A percentile compares a stretch with the other conserved stretches of the same genome.
Evolutionary conservation across 2,797 vertebrate species (phyloP).

Genomic region (Melanotaenia nigrans): DNA sequence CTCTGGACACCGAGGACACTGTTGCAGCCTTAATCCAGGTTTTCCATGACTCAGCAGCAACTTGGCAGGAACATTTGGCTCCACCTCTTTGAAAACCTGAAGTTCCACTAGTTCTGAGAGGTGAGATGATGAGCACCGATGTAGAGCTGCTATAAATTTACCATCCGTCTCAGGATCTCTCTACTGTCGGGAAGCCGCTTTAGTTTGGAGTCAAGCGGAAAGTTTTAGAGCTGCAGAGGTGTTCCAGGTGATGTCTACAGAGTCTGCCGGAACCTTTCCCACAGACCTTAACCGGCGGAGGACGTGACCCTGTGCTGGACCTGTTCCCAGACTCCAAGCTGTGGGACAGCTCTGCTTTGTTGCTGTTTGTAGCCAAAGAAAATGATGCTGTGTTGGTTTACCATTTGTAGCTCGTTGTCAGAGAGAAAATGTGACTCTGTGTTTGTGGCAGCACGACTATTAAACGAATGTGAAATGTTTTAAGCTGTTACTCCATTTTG

Average conservation of each 20-base stretch:
- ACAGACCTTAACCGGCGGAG: constrained; percentile 1
- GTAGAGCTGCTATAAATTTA: neutral
- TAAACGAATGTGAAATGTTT: constrained; percentile 6
- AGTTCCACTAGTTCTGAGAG: constrained; percentile 19
- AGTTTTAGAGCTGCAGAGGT: neutral
- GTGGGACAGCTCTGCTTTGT: neutral
- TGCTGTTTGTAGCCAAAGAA: constrained; percentile 68
- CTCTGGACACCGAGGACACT: constrained; percentile 3
- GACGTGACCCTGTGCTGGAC: constrained; percentile 7
- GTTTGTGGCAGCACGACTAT: constrained; percentile 44
- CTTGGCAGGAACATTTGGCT: constrained; percentile 24
- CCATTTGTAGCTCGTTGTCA: constrained; percentile 52
- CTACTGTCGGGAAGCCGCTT: neutral
- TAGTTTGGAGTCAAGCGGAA: neutral
- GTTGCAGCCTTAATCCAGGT: constrained; percentile 48
- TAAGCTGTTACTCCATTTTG: too few species aligned
- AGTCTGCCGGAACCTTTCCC: neutral
- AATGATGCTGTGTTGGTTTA: constrained; percentile 53
- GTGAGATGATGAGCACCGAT: constrained; percentile 11
- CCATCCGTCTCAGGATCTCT: neutral
- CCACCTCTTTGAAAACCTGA: constrained; percentile 23
- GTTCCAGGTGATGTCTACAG: neutral
- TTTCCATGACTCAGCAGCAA: constrained; percentile 22
- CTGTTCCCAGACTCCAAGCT: constrained; percentile 17
- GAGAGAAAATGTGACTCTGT: constrained; percentile 46